phyloP scores from a whole-genome alignment of 2,888 invertebrate species.

The Hydrotaea diabolus region DNA sequence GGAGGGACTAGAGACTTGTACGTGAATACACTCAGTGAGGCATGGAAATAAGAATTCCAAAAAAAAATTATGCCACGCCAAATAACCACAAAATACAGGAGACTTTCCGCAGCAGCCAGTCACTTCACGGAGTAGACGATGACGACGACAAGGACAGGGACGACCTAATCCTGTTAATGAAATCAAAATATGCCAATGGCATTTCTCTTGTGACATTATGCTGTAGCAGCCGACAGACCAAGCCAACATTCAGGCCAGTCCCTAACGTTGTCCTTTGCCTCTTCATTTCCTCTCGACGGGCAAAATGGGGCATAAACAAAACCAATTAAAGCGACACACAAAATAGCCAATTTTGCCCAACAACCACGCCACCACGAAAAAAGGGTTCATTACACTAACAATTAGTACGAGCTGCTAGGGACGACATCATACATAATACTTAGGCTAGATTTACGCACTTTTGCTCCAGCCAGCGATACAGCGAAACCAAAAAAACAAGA shows the following conservation, averaged over 20 bases:
- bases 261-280: not conserved
- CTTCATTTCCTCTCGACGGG: not conserved
- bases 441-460: conserved; percentile 20
- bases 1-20: not conserved
- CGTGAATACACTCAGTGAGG: not conserved
- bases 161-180: conserved; percentile 40
- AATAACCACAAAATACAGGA: conserved; percentile 15
- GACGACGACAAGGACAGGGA: conserved; percentile 1
- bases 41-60: not conserved
- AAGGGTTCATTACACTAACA: conserved; percentile 35
- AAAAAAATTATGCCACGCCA: not conserved
- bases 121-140: not conserved
- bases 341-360: conserved; percentile 21
- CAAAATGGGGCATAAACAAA: conserved; percentile 21
- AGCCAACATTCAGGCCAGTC: not conserved
- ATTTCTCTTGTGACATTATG: not conserved
- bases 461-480: not conserved
- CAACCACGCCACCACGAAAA: not conserved
- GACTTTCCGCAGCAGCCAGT: not conserved
- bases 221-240: not conserved
- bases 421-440: conserved; percentile 31
- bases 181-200: conserved; percentile 43
- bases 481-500: not conserved
- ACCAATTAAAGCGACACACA: conserved; percentile 40
- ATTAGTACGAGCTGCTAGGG: conserved; percentile 20